phyloP scores from a whole-genome alignment of 2,113 vertebrate species.

The Nothoprocta pentlandii region DNA sequence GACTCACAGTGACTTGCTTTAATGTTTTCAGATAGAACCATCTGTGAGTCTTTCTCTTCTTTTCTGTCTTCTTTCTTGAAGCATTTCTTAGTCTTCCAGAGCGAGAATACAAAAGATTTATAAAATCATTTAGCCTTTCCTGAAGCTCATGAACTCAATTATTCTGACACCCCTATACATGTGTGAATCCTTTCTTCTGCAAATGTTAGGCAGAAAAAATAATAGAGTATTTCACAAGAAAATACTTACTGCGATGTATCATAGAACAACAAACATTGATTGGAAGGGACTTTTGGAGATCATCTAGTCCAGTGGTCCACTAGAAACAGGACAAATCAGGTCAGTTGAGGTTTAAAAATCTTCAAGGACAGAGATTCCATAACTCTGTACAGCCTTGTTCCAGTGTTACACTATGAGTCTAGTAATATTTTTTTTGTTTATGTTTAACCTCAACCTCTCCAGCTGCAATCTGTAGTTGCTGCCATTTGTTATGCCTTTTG shows the following conservation, averaged over 20 bases:
- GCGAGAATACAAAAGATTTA: too few species aligned
- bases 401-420: not conserved
- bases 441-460: not conserved
- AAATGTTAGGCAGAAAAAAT: not conserved
- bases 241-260: not conserved
- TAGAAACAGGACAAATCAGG: not conserved
- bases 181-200: not conserved
- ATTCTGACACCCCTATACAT: not conserved
- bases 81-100: too few species aligned
- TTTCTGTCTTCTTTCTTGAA: not conserved
- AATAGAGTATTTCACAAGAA: not conserved
- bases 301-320: not conserved
- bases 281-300: not conserved
- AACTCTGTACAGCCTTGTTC: not conserved
- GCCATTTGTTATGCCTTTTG: not conserved
- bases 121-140: not conserved
- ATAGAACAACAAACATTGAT: not conserved
- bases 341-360: not conserved
- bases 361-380: not conserved
- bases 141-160: not conserved
- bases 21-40: not conserved
- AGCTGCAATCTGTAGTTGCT: not conserved
- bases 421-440: not conserved
- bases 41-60: not conserved
- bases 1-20: not conserved